Evolutionary conservation across 2,797 vertebrate genomes (phyloP).

Genomic region (Sus cebifrons): DNA sequence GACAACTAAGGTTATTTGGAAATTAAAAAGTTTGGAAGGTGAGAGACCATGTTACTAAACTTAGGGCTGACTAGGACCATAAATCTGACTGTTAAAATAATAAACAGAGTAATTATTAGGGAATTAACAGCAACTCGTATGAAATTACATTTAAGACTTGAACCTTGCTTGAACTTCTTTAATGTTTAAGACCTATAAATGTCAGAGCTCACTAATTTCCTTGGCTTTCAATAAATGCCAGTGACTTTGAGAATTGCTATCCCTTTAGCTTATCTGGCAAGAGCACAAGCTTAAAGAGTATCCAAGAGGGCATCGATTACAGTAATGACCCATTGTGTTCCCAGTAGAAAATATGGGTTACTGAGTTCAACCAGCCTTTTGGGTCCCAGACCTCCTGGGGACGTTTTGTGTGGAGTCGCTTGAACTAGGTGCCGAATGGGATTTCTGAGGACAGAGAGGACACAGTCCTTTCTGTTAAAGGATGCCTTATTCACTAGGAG

Average conservation of each 20-base stretch:
- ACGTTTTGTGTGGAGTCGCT: background rate
- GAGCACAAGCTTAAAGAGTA: conserved; percentile 83
- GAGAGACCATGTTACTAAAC: conserved; percentile 65
- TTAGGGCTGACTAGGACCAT: conserved; percentile 49
- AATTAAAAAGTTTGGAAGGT: conserved; percentile 73
- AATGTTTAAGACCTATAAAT: conserved; percentile 87
- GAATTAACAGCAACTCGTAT: conserved; percentile 87
- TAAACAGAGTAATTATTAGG: conserved; percentile 84
- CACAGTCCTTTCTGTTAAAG: background rate
- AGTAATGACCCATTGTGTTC: conserved; percentile 41
- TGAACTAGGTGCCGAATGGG: background rate
- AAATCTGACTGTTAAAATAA: conserved; percentile 84
- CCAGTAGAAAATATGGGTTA: conserved; percentile 47
- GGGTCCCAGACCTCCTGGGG: background rate
- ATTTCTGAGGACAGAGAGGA: conserved; percentile 59
- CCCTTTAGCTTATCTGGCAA: conserved; percentile 83
- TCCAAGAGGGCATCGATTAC: conserved; percentile 60
- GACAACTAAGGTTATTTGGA: conserved; percentile 35
- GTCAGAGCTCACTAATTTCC: conserved; percentile 88
- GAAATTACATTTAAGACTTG: conserved; percentile 85
- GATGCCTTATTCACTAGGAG: background rate
- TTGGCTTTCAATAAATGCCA: conserved; percentile 89
- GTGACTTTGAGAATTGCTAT: conserved; percentile 85
- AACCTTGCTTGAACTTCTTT: conserved; percentile 87
- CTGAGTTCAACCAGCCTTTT: conserved; percentile 24